phyloP scores from a whole-genome alignment of 1,140 invertebrate species.

The Listronotus bonariensis region DNA sequence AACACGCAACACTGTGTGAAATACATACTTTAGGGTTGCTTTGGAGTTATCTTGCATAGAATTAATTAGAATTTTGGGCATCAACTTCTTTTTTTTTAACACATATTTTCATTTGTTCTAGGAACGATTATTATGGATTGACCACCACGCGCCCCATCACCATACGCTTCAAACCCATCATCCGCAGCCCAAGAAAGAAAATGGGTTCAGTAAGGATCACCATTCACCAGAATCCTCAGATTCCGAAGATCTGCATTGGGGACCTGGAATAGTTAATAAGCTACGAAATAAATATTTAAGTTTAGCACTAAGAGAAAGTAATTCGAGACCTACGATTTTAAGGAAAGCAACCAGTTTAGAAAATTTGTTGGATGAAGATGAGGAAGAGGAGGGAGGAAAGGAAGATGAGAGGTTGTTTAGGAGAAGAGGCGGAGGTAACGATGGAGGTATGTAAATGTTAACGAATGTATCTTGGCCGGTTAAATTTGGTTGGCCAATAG shows the following conservation, averaged over 20 bases:
- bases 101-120: constrained; percentile 41
- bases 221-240: constrained; percentile 55
- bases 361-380: constrained; percentile 76
- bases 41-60: no score
- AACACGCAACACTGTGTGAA: no score
- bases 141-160: constrained; percentile 33
- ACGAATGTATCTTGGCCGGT: no score
- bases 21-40: no score
- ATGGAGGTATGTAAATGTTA: constrained; percentile 11
- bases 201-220: constrained; percentile 30
- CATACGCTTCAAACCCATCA: constrained; percentile 2
- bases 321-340: constrained; percentile 66
- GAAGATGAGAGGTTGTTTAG: constrained; percentile 22
- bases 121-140: constrained; percentile 44
- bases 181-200: constrained; percentile 15
- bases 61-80: no score
- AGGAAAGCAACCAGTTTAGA: constrained; percentile 82
- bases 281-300: constrained; percentile 83
- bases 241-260: constrained; percentile 83
- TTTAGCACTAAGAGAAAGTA: constrained; percentile 72
- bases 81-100: no score
- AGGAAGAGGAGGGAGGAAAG: constrained; percentile 46
- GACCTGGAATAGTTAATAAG: constrained; percentile 88
- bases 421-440: constrained; percentile 14
- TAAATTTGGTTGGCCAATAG: no score